Evolutionary conservation across 2,113 vertebrate species (phyloP).

Genomic region (Craseonycteris thonglongyai): DNA sequence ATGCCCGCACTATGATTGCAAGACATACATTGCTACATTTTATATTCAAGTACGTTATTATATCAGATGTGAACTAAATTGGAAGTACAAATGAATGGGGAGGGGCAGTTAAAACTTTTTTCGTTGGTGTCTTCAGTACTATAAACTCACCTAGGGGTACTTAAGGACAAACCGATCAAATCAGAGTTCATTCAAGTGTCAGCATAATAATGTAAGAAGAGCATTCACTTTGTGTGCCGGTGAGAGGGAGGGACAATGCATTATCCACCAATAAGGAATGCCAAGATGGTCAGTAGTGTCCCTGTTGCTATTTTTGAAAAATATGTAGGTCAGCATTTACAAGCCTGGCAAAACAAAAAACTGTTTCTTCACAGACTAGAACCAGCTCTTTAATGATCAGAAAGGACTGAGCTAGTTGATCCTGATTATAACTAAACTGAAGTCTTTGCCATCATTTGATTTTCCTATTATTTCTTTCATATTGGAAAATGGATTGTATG

Average conservation of each 20-base stretch:
- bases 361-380: constrained; percentile 21
- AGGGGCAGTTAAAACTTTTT: not conserved
- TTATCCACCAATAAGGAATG: not conserved
- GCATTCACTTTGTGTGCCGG: not conserved
- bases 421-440: not conserved
- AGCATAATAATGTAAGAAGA: not conserved
- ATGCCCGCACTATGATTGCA: no score
- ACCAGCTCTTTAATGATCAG: not conserved
- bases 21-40: not conserved
- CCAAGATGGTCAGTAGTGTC: not conserved
- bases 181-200: not conserved
- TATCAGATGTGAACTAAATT: not conserved
- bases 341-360: constrained; percentile 11
- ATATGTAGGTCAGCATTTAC: constrained; percentile 40
- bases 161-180: not conserved
- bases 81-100: not conserved
- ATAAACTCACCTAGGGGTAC: not conserved
- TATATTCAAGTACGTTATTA: not conserved
- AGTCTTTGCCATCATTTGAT: not conserved
- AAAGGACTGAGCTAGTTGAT: not conserved
- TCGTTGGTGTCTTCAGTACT: not conserved
- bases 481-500: not conserved
- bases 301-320: constrained; percentile 24
- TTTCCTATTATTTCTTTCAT: constrained; percentile 31
- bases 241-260: not conserved